Conservation (phyloP, 2,888 invertebrate species). For the Lamellibrachia columna region DNA sequence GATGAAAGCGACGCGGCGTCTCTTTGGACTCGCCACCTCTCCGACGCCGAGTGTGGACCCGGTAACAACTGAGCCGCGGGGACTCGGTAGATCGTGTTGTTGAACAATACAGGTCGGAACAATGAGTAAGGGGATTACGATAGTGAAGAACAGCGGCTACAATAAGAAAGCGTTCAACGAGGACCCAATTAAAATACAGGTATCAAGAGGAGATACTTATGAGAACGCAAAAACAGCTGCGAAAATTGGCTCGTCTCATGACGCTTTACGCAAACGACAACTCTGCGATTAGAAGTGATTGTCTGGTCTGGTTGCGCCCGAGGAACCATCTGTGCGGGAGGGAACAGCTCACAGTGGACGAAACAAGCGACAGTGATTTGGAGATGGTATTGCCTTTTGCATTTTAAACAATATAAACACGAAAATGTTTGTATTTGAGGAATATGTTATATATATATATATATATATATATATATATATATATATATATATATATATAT, state of each 20-base stretch:
- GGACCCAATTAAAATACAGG: background rate
- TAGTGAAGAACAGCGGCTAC: background rate
- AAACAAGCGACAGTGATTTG: no score
- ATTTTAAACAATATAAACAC: no score
- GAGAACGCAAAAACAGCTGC: conserved; percentile 8
- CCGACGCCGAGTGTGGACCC: background rate
- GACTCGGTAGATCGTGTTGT: background rate
- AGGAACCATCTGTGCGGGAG: no score
- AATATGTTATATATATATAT: background rate
- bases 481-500: conserved; percentile 27
- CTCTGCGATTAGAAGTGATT: background rate
- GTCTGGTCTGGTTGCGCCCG: no score
- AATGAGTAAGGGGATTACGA: background rate
- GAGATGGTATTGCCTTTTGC: no score
- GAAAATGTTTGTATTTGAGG: no score
- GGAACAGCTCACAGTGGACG: no score
- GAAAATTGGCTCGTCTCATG: background rate
- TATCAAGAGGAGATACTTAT: background rate
- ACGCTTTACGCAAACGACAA: background rate
- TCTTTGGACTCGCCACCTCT: background rate
- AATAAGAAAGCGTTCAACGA: background rate
- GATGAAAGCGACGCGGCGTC: background rate
- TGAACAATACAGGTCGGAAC: background rate
- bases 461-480: conserved; percentile 23
- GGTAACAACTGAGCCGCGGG: background rate